Evolutionary conservation across 2,113 vertebrate species (phyloP).

Genomic region (Suncus etruscus): DNA sequence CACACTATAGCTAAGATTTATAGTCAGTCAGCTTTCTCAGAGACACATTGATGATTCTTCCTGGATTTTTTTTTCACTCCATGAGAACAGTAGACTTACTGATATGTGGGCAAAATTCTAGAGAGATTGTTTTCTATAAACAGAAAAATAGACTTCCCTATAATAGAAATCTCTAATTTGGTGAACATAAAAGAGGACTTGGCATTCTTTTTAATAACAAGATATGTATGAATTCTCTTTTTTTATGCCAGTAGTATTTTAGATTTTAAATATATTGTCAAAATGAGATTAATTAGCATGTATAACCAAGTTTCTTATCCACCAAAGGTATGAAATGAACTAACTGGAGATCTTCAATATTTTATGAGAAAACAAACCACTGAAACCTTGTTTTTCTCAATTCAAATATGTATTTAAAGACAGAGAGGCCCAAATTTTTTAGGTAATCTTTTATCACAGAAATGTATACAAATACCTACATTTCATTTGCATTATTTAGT

Average conservation of each 20-base stretch:
- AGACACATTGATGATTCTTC: constrained; percentile 23
- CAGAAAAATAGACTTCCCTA: constrained; percentile 18
- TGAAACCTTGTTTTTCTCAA: constrained; percentile 13
- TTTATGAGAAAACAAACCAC: background rate
- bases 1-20: constrained; percentile 34
- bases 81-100: background rate
- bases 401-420: background rate
- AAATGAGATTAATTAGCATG: background rate
- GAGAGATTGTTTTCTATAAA: constrained; percentile 38
- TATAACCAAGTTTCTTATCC: background rate
- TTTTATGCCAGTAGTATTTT: background rate
- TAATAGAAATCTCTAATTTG: background rate
- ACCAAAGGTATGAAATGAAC: background rate
- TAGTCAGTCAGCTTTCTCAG: background rate
- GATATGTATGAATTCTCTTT: background rate
- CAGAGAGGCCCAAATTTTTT: background rate
- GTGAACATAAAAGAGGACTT: constrained; percentile 3
- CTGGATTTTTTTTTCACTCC: constrained; percentile 32
- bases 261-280: background rate
- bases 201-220: background rate
- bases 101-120: background rate
- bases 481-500: background rate
- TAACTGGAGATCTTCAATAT: background rate
- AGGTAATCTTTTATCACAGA: background rate
- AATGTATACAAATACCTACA: background rate